Percentiles rank a stretch among this genome's conserved stretches.
phyloP scores from a whole-genome alignment of 2,113 vertebrate species.

The Serilophus lunatus region DNA sequence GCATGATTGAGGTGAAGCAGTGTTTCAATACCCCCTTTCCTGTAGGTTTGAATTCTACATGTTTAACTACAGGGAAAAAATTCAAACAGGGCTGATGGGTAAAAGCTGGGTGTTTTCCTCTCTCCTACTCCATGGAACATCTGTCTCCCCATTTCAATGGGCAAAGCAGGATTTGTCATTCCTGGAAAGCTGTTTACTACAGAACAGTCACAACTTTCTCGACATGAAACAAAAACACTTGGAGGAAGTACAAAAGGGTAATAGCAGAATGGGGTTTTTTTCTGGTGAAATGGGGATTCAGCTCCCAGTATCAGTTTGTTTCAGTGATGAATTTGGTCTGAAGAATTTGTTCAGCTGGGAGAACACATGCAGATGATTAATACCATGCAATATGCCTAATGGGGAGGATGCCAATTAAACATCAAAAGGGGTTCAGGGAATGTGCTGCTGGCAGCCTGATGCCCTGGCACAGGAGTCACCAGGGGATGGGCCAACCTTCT shows the following conservation, averaged over 20 bases:
- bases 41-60: not conserved
- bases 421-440: not conserved
- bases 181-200: not conserved
- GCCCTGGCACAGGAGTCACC: not conserved
- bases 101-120: not conserved
- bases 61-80: not conserved
- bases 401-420: not conserved
- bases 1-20: not conserved
- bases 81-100: not conserved
- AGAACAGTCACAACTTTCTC: not conserved
- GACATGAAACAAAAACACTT: not conserved
- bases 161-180: not conserved
- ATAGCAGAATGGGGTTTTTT: rapidly evolving
- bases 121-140: not conserved
- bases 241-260: not conserved
- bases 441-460: not conserved
- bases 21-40: not conserved
- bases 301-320: not conserved
- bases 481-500: not conserved
- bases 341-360: not conserved
- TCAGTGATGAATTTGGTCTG: rapidly evolving
- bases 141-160: not conserved
- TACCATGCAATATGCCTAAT: rapidly evolving
- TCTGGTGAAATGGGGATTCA: not conserved
- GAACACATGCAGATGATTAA: not conserved